A percentile compares a stretch with the other conserved stretches of the same genome.
Evolutionary conservation across 2,888 invertebrate species (phyloP).

Genomic region (Ophion slaviceki): DNA sequence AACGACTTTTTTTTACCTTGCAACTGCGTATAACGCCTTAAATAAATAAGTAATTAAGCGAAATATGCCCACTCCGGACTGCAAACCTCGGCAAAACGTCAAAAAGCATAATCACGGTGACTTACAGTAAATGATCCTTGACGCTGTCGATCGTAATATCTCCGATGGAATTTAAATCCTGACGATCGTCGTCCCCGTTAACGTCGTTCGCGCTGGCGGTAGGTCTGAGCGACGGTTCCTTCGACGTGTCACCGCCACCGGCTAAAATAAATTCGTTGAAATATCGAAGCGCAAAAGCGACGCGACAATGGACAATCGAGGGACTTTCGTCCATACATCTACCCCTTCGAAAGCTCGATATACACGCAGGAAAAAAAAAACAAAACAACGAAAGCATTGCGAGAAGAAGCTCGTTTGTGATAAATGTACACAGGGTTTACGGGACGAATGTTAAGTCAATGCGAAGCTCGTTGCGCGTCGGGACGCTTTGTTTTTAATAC

Average conservation of each 20-base stretch:
- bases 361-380: constrained; percentile 5
- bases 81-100: background rate
- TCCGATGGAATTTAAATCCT: constrained; percentile 87
- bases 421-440: constrained; percentile 34
- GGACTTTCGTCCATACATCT: background rate
- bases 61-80: background rate
- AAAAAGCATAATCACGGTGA: constrained; percentile 42
- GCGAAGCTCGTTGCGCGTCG: constrained; percentile 49
- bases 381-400: constrained; percentile 58
- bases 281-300: constrained; percentile 53
- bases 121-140: constrained; percentile 90
- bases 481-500: constrained; percentile 50
- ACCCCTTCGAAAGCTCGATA: constrained; percentile 4
- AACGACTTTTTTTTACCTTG: no score
- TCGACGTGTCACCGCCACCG: constrained; percentile 78
- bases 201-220: constrained; percentile 80
- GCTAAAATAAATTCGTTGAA: constrained; percentile 77
- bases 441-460: constrained; percentile 48
- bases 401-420: constrained; percentile 23
- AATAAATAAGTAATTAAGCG: background rate
- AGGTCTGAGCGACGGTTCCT: constrained; percentile 78
- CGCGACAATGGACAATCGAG: background rate
- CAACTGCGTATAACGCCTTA: no score
- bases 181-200: constrained; percentile 84
- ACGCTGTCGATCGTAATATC: constrained; percentile 98